Evolutionary conservation across 1,140 invertebrate genomes (phyloP).

Genomic region (Nomia melanderi): DNA sequence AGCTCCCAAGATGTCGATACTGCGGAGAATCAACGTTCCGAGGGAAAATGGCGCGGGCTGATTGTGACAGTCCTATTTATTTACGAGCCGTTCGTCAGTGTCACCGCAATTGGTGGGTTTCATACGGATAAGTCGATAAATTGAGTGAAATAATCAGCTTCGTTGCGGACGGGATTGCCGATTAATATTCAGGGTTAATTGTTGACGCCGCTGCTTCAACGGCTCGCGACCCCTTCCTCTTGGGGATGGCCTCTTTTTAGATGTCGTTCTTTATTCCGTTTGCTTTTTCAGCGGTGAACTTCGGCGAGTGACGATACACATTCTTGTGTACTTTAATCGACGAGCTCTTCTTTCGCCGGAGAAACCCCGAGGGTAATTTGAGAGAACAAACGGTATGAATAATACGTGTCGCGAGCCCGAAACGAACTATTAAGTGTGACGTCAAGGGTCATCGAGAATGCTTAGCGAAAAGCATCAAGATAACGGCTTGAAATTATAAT

Average conservation of each 20-base stretch:
- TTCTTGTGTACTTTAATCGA: conserved; percentile 11
- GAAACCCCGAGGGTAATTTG: not conserved
- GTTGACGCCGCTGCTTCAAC: not conserved
- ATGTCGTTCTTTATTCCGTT: not conserved
- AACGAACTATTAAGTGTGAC: not conserved
- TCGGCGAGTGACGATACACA: conserved; percentile 7
- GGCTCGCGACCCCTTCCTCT: not conserved
- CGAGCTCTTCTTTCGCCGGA: not conserved
- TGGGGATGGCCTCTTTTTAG: not conserved
- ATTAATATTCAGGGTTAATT: conserved; percentile 21
- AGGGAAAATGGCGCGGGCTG: not conserved
- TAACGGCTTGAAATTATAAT: no score
- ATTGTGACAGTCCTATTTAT: conserved; percentile 4
- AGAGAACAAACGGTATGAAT: not conserved
- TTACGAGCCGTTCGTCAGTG: not conserved
- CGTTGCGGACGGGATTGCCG: conserved; percentile 6
- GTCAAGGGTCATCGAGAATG: no score
- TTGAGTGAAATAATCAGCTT: conserved; percentile 8
- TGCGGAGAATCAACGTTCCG: not conserved
- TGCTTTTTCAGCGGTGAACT: not conserved
- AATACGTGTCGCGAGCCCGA: no score
- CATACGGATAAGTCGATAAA: conserved; percentile 6
- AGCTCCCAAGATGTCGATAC: not conserved
- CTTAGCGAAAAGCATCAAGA: no score
- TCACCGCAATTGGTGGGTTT: not conserved